These are phyloP conservation scores for Tetheella fluctuosa DNA, from an alignment of 2,888 invertebrate genomes.

Conservation along the genomic window DNA sequence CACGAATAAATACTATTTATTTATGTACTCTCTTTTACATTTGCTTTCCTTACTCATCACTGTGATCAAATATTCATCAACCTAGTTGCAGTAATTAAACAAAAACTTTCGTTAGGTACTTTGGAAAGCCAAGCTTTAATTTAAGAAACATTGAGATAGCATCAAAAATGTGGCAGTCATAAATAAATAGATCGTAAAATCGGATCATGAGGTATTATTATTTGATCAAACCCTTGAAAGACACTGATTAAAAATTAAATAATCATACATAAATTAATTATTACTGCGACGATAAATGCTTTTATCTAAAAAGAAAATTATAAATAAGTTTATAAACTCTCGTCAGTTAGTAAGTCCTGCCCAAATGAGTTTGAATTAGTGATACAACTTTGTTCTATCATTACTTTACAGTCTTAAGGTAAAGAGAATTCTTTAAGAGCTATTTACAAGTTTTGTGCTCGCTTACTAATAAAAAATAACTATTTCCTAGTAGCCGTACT, in stretches of 20 bases:
- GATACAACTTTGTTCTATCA: constrained; percentile 32
- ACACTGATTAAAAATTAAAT: too few species aligned
- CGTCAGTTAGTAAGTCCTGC: constrained; percentile 15
- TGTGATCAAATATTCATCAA: neutral
- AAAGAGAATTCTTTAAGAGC: constrained; percentile 21
- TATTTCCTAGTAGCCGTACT: too few species aligned
- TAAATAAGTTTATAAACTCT: constrained; percentile 25
- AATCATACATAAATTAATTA: too few species aligned
- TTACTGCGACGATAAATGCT: too few species aligned
- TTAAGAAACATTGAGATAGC: too few species aligned
- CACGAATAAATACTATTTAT: constrained; percentile 2
- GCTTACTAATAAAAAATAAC: neutral
- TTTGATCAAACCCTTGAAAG: too few species aligned
- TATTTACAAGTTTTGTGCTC: constrained; percentile 8
- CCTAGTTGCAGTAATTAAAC: neutral
- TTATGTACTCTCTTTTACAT: neutral
- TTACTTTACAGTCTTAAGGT: constrained; percentile 26
- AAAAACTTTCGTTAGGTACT: too few species aligned
- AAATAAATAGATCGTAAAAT: too few species aligned
- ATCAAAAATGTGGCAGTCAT: too few species aligned
- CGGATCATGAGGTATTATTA: too few species aligned
- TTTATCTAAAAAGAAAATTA: neutral
- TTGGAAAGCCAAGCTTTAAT: too few species aligned
- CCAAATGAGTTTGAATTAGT: constrained; percentile 23
- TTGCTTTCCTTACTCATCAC: neutral